Conservation (phyloP, 2,888 invertebrate genomes). For the Rapana venosa region DNA sequence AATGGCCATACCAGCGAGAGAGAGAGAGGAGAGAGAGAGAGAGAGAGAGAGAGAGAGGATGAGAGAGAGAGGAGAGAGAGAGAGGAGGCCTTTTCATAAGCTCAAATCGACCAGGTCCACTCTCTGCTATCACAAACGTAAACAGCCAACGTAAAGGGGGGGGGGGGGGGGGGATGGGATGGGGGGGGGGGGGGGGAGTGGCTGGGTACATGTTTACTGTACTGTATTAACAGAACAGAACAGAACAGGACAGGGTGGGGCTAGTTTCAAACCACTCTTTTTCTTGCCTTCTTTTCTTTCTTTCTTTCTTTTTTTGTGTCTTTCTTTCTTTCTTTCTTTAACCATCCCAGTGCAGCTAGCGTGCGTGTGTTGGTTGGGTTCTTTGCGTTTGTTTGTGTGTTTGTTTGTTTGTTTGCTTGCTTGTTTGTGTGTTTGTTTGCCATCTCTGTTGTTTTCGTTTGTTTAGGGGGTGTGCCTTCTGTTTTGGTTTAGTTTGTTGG, state of each 20-base stretch:
- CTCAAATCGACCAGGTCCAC: background rate
- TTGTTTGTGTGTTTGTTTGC: background rate
- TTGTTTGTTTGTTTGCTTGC: background rate
- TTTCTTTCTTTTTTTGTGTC: too few species aligned
- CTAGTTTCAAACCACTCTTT: too few species aligned
- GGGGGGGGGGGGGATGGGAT: too few species aligned
- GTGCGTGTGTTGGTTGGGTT: too few species aligned
- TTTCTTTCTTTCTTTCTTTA: too few species aligned
- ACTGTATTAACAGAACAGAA: background rate
- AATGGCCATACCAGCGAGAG: background rate
- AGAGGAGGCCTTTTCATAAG: background rate
- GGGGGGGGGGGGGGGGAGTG: too few species aligned
- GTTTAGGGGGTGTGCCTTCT: too few species aligned
- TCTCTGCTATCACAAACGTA: background rate
- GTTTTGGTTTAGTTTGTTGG: too few species aligned
- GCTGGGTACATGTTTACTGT: background rate
- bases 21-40: background rate
- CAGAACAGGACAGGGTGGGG: too few species aligned
- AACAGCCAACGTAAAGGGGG: background rate
- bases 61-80: background rate
- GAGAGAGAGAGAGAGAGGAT: background rate
- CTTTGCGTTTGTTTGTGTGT: background rate
- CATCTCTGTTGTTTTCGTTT: background rate
- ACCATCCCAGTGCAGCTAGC: too few species aligned
- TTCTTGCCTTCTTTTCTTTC: too few species aligned